A percentile compares a stretch with the other conserved stretches of the same genome.
Conservation (phyloP, 2,113 vertebrate genomes). For the Pluvialis apricaria region DNA sequence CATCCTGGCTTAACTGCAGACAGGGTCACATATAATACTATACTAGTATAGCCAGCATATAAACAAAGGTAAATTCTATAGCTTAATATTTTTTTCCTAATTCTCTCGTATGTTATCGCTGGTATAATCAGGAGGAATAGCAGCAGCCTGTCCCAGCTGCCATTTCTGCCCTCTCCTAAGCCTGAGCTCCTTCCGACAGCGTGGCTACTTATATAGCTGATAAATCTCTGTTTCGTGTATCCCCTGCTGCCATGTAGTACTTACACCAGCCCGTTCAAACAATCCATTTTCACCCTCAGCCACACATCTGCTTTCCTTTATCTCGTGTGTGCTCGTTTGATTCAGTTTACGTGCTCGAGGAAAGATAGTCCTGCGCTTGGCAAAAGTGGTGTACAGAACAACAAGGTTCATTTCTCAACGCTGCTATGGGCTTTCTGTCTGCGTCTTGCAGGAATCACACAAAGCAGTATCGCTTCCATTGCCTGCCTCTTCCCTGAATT, state of each 20-base stretch:
- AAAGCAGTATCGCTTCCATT: background rate
- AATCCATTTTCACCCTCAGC: background rate
- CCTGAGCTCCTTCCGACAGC: background rate
- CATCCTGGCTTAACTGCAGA: background rate
- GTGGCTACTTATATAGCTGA: background rate
- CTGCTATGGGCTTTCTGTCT: background rate
- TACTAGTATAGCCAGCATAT: background rate
- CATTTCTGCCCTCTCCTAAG: background rate
- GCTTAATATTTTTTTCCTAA: background rate
- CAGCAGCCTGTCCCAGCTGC: background rate
- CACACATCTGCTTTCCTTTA: background rate
- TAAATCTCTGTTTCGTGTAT: background rate
- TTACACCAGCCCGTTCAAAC: background rate
- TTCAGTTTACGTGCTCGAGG: background rate
- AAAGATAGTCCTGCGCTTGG: background rate
- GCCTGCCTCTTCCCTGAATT: background rate
- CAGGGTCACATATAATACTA: background rate
- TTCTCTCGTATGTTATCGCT: background rate
- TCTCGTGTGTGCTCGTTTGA: background rate
- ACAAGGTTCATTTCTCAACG: accelerated
- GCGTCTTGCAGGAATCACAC: background rate
- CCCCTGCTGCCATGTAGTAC: accelerated
- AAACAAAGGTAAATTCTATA: background rate
- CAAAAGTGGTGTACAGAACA: background rate
- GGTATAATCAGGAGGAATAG: background rate